Evolutionary conservation across 2,113 vertebrate genomes (phyloP).

Genomic region (Edolisoma coerulescens): DNA sequence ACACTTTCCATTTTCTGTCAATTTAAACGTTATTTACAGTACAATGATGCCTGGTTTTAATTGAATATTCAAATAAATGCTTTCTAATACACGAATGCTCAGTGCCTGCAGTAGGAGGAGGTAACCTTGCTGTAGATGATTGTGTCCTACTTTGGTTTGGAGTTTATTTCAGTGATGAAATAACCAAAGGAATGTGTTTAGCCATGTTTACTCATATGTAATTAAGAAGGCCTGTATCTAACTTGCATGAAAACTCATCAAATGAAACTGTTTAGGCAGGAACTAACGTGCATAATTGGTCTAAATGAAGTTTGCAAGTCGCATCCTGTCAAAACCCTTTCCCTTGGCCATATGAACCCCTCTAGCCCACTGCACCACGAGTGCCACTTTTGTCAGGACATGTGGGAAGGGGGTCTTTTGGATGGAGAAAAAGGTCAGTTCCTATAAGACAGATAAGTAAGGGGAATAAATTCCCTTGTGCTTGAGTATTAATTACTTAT

Average conservation of each 20-base stretch:
- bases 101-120: background rate
- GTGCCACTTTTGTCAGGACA: background rate
- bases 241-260: background rate
- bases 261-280: background rate
- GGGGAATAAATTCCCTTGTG: background rate
- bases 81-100: background rate
- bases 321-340: background rate
- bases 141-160: background rate
- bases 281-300: background rate
- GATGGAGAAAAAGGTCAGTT: background rate
- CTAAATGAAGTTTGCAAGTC: background rate
- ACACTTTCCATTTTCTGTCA: background rate
- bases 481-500: conserved; percentile 38
- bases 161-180: background rate
- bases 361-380: accelerated
- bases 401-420: background rate
- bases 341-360: background rate
- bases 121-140: background rate
- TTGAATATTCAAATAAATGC: background rate
- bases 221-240: background rate
- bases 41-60: background rate
- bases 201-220: background rate
- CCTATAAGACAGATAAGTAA: background rate
- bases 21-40: conserved; percentile 18
- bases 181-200: background rate